Percentiles rank a stretch among this genome's conserved stretches.
phyloP scores from a whole-genome alignment of 2,888 invertebrate genomes.

The Phlogophora meticulosa region DNA sequence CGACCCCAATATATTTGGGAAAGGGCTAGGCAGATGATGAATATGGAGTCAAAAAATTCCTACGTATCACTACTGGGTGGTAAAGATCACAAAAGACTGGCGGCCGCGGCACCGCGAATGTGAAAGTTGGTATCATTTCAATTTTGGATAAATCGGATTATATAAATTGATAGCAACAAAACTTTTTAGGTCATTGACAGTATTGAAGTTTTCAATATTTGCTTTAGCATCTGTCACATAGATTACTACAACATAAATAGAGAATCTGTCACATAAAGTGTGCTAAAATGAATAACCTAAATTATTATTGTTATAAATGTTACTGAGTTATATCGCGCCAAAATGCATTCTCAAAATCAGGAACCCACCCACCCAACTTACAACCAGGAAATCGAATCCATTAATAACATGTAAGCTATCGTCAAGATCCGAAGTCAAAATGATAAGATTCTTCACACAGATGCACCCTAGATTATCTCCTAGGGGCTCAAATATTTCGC shows the following conservation, averaged over 20 bases:
- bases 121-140: too few relatives aligned
- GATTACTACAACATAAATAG: too few relatives aligned
- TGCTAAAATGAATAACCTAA: slow-evolving; percentile 12
- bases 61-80: too few relatives aligned
- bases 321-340: neutral
- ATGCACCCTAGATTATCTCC: slow-evolving; percentile 45
- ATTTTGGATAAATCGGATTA: too few relatives aligned
- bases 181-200: neutral
- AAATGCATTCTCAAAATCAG: slow-evolving; percentile 5
- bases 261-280: neutral
- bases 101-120: too few relatives aligned
- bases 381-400: neutral
- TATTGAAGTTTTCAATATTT: neutral
- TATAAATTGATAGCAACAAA: neutral
- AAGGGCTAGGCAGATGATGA: too few relatives aligned
- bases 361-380: neutral
- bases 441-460: slow-evolving; percentile 53
- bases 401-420: neutral
- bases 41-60: too few relatives aligned
- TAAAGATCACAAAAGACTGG: too few relatives aligned
- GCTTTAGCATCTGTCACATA: slow-evolving; percentile 2
- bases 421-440: slow-evolving; percentile 1
- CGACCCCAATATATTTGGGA: too few relatives aligned
- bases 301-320: too few relatives aligned
- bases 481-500: slow-evolving; percentile 11